Percentiles rank a stretch among this genome's conserved stretches.
Evolutionary conservation across 2,888 invertebrate genomes (phyloP).

Genomic region (Dryadula phaetusa): DNA sequence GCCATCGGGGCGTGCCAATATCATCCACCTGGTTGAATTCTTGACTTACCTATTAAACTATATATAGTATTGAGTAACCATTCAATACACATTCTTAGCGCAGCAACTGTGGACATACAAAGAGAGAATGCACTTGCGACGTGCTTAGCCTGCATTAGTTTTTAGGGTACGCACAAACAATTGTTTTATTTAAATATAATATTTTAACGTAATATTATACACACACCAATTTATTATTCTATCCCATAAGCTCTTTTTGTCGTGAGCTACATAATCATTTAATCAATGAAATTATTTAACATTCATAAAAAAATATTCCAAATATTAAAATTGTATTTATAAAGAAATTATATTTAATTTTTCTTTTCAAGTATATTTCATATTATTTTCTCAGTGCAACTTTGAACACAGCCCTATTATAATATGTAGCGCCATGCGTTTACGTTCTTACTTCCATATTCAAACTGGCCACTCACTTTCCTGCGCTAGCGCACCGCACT

Average conservation of each 20-base stretch:
- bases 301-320: too few species aligned
- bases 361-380: too few species aligned
- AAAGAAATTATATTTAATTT: too few species aligned
- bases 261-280: too few species aligned
- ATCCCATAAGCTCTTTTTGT: too few species aligned
- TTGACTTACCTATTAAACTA: slow-evolving; percentile 43
- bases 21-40: slow-evolving; percentile 40
- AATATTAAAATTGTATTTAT: too few species aligned
- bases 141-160: slow-evolving; percentile 57
- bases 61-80: slow-evolving; percentile 48
- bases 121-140: slow-evolving; percentile 69
- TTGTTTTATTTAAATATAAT: background rate
- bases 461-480: slow-evolving; percentile 74
- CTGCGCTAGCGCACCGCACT: slow-evolving; percentile 65
- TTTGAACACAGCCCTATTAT: slow-evolving; percentile 43
- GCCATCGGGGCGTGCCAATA: slow-evolving; percentile 32
- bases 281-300: too few species aligned
- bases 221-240: too few species aligned
- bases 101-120: slow-evolving; percentile 64
- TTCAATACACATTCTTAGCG: slow-evolving; percentile 62
- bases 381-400: background rate
- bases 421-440: slow-evolving; percentile 43
- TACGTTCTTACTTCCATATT: slow-evolving; percentile 70
- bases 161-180: slow-evolving; percentile 55
- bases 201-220: too few species aligned